Conservation (phyloP, 2,797 vertebrate species). For the Kryptopterus vitreolus region DNA sequence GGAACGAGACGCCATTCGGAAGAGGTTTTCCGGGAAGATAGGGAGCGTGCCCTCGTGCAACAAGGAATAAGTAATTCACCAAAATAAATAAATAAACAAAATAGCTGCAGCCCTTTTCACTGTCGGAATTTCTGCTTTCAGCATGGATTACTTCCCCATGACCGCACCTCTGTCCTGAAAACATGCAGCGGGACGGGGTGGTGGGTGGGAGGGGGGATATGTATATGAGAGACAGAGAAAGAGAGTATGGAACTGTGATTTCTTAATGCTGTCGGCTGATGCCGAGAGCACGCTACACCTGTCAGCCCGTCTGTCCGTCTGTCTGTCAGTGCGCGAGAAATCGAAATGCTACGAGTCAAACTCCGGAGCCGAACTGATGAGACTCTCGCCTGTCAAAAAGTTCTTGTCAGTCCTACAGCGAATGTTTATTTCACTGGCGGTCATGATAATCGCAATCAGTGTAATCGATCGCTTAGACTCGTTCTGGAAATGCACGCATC, state of each 20-base stretch:
- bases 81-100: too few relatives aligned
- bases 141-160: constrained; percentile 39
- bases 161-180: constrained; percentile 12
- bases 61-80: constrained; percentile 8
- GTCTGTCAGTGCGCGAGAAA: constrained; percentile 1
- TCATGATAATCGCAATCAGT: not conserved
- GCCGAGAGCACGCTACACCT: constrained; percentile 11
- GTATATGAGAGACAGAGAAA: too few relatives aligned
- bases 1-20: not conserved
- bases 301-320: constrained; percentile 5
- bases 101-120: not conserved
- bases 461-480: not conserved
- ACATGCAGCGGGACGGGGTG: not conserved
- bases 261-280: constrained; percentile 24
- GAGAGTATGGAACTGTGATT: constrained; percentile 10
- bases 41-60: constrained; percentile 26
- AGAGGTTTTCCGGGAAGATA: constrained; percentile 14
- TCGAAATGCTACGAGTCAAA: not conserved
- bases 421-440: not conserved
- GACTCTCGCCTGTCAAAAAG: not conserved
- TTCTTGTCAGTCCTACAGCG: not conserved
- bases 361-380: constrained; percentile 11
- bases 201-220: too few relatives aligned
- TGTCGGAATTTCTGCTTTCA: constrained; percentile 45
- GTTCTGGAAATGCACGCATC: not conserved